A percentile compares a stretch with the other conserved stretches of the same genome.
These are phyloP conservation scores for Tonatia bakeri DNA, from an alignment of 2,113 vertebrate species.

Conservation along the genomic window DNA sequence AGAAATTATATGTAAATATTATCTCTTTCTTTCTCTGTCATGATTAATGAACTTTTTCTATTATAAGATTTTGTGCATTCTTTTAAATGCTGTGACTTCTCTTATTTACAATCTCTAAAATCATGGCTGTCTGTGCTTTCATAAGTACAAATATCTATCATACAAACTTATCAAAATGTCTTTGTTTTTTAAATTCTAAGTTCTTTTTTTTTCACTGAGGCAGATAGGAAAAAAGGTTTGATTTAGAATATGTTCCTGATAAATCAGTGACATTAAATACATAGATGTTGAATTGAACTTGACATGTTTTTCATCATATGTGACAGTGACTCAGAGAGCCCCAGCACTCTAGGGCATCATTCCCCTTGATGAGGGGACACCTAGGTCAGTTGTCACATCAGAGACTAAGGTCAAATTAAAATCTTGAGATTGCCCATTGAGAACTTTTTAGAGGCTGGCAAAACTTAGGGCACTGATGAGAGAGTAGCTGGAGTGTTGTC, in stretches of 20 bases:
- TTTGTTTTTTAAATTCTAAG: constrained; percentile 3
- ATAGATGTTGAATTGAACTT: not conserved
- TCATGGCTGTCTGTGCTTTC: not conserved
- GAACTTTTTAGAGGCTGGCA: not conserved
- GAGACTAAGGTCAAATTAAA: not conserved
- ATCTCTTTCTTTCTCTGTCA: not conserved
- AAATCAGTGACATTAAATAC: not conserved
- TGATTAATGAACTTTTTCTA: not conserved
- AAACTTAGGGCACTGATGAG: not conserved
- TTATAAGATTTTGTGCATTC: not conserved
- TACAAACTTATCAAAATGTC: not conserved
- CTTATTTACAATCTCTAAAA: constrained; percentile 19
- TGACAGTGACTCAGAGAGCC: not conserved
- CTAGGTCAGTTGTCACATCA: not conserved
- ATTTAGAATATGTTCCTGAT: constrained; percentile 13
- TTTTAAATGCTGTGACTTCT: constrained; percentile 5
- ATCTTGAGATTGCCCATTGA: not conserved
- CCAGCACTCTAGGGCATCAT: not conserved
- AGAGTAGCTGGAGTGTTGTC: not conserved
- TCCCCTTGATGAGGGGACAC: not conserved
- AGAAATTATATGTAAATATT: not conserved
- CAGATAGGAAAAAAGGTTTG: not conserved
- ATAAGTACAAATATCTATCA: not conserved
- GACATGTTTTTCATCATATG: not conserved
- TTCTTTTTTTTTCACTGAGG: constrained; percentile 9